Evolutionary conservation across 2,888 invertebrate species (phyloP), one percentile per base, ranked within the genome.

Genomic region (Beris chalybata): DNA sequence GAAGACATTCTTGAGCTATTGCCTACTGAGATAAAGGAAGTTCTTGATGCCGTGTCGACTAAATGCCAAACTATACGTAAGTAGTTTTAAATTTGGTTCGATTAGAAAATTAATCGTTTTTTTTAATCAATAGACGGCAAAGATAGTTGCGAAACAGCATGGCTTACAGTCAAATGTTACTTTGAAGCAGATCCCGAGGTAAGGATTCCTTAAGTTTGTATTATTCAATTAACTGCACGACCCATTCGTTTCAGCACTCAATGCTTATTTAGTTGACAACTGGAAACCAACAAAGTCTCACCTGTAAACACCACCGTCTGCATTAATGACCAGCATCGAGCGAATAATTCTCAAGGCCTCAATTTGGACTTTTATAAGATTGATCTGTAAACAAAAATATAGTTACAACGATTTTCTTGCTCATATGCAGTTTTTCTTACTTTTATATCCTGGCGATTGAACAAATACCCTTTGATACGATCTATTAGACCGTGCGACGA

Each of bases 281-380:
- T 4, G 12, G 4, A 15, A 50, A 30, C 22, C 1, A n/a, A 3
- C 9, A 45, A 22, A 58, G 30, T 74, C 79, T 75, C 70, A 80
- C 80, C 74, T 76, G 68, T 76, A 78, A 15, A 76, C 67, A 22
- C 72, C 73, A 43, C 75, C 74, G 69, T 77, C 76, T 31, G 75
- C 69, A n/a, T 74, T 75, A 15, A 78, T 67, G 44, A 78, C 31
- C 68, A 79, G 71, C 64, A 79, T 66, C 43, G 76, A 76, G 15
- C 78, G 77, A 54, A 80, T 65, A 13, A 77, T 74, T 6, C 81
- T 76, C 48, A 81, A 70, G 3, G 76, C 82, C 81, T 89, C 89
- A 31, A 85, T 86, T 78, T 89, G 89, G 67, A 89, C 75, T 64
- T 76, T 77, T 50, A 81, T 77, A 55, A 80, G 70, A 69, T 76